A percentile compares a stretch with the other conserved stretches of the same genome.
Evolutionary conservation across 2,113 vertebrate species (phyloP).

Genomic region (Sinocyclocheilus rhinocerous): DNA sequence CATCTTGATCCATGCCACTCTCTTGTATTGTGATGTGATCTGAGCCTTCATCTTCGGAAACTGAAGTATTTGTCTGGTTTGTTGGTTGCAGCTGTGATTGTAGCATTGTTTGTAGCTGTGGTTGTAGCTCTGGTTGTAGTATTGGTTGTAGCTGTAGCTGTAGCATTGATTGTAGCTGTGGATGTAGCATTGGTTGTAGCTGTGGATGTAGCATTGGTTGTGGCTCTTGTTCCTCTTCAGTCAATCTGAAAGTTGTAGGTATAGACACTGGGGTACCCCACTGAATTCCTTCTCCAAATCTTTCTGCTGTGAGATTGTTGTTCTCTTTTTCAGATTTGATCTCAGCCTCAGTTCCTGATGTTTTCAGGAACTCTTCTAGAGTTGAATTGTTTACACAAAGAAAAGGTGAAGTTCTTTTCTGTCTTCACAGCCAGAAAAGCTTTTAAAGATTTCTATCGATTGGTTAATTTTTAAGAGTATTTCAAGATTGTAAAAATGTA

Average conservation of each 20-base stretch:
- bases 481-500: constrained; percentile 55
- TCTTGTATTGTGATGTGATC: constrained; percentile 67
- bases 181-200: not conserved
- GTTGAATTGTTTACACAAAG: constrained; percentile 78
- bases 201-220: not conserved
- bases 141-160: too few species aligned
- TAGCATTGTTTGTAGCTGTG: too few species aligned
- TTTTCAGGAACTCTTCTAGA: constrained; percentile 73
- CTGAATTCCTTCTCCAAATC: not conserved
- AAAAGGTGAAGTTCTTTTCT: constrained; percentile 78
- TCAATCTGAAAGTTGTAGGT: not conserved
- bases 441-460: constrained; percentile 48
- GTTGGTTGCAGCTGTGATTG: not conserved
- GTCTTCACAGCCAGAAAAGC: constrained; percentile 65
- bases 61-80: not conserved
- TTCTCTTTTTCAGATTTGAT: constrained; percentile 51
- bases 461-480: constrained; percentile 60
- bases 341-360: constrained; percentile 63
- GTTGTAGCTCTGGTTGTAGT: too few species aligned
- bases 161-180: too few species aligned
- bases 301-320: not conserved
- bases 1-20: constrained; percentile 70
- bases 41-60: constrained; percentile 61
- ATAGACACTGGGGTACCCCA: not conserved
- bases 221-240: not conserved